Base-by-base conservation (phyloP, 2,888 invertebrate species). In the Athrips mouffetella region DNA sequence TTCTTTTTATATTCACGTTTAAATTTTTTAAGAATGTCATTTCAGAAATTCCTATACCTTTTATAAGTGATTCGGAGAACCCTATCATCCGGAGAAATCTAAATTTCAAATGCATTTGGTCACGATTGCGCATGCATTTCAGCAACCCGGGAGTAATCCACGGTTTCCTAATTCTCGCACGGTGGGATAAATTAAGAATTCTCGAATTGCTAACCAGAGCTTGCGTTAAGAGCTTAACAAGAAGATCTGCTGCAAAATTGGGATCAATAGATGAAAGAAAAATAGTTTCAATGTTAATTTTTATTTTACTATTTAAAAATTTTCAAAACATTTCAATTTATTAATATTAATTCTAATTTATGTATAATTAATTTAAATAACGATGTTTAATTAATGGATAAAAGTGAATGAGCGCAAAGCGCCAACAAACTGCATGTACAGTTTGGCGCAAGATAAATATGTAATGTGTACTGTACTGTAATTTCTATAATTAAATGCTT, bases 91-190 rank as follows among this genome's bases (percentile, higher is more conserved):
- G 37, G 46, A 23, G 18, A 1, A n/a, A 6, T 18, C 29, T 46
- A 1, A 46, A 11, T n/a, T 27, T 46, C 11, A 7, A 18, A 37
- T 46, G 46, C 46, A 46, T 46, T 18, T 46, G 25, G 11, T 46
- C 46, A 1, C 37, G 23, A 11, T 46, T 46, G 1, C 46, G 31
- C 6, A 46, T 46, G 27, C 46, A 45, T 5, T 35, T 8, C 10
- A 45, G 10, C 2, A 35, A n/a, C 1, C 45, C 45, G 1, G n/a
- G 1, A 1, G 35, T 45, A 5, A 45, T 35, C 45, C 45, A 45
- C 4, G 45, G 45, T 10, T 45, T 45, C 4, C 25, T 41, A 13
- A 23, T 15, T 27, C 15, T 25, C 6, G 8, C 15, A 1, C 41
- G 25, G 6, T 15, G 27, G 3, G 41, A 8, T 1, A 27, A 15